Percentiles rank a stretch among this genome's conserved stretches.
These are phyloP conservation scores for Sturmia bella DNA, from an alignment of 2,888 invertebrate species.

Conservation along the genomic window DNA sequence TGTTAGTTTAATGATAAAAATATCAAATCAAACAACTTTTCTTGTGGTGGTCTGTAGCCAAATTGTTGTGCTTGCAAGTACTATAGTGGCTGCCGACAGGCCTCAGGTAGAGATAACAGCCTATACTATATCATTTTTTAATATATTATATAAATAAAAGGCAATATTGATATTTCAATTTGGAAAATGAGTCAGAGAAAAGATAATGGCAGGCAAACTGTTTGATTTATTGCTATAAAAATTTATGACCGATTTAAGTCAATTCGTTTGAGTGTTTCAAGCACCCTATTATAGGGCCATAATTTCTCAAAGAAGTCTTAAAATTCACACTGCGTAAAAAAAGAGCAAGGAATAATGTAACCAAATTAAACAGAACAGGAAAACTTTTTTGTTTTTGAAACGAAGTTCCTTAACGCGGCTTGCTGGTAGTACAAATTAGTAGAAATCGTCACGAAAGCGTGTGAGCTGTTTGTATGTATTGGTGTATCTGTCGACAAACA, in stretches of 20 bases:
- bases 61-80: neutral
- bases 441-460: too few relatives aligned
- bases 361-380: too few relatives aligned
- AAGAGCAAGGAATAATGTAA: too few relatives aligned
- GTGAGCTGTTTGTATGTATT: too few relatives aligned
- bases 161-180: constrained; percentile 31
- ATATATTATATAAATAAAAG: constrained; percentile 12
- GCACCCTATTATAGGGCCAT: constrained; percentile 2
- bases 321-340: neutral
- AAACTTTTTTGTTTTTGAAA: too few relatives aligned
- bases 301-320: neutral
- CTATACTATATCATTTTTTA: constrained; percentile 1
- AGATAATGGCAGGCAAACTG: neutral
- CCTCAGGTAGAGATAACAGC: constrained; percentile 27
- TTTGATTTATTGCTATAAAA: constrained; percentile 8
- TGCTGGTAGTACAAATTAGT: too few relatives aligned
- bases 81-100: neutral
- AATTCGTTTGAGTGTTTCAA: neutral
- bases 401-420: too few relatives aligned
- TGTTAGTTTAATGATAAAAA: constrained; percentile 65
- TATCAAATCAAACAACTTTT: constrained; percentile 54
- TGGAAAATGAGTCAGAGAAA: neutral
- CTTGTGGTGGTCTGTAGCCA: constrained; percentile 11
- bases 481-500: too few relatives aligned
- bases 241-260: constrained; percentile 18